Evolutionary conservation across 2,888 invertebrate species (phyloP).

Genomic region (Arenicola marina): DNA sequence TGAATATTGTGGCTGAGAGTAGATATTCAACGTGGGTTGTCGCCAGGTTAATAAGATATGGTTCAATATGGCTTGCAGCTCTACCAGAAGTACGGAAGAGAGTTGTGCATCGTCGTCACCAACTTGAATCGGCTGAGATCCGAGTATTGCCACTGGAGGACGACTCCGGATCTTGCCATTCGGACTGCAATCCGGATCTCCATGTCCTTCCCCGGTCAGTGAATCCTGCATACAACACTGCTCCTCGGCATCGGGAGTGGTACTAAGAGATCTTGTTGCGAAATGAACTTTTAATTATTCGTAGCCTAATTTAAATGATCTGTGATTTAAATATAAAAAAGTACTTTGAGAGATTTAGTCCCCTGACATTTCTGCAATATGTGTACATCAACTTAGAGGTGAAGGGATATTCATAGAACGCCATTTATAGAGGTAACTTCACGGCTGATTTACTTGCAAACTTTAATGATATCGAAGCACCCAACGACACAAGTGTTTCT

Average conservation of each 20-base stretch:
- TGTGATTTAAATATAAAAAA: too few relatives aligned
- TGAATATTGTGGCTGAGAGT: neutral
- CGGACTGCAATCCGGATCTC: conserved; percentile 35
- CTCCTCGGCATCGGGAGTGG: neutral
- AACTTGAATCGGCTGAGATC: conserved; percentile 34
- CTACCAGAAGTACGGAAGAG: conserved; percentile 29
- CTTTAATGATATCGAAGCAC: neutral
- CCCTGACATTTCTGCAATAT: too few relatives aligned
- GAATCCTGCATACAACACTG: neutral
- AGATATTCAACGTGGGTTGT: too few relatives aligned
- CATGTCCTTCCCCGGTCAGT: conserved; percentile 37
- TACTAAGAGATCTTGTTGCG: too few relatives aligned
- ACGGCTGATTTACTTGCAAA: neutral
- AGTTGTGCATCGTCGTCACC: conserved; percentile 36
- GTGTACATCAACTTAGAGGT: too few relatives aligned
- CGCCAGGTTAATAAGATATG: too few relatives aligned
- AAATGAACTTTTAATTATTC: too few relatives aligned
- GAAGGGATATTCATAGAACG: too few relatives aligned
- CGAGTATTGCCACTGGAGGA: conserved; percentile 32
- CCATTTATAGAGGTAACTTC: too few relatives aligned
- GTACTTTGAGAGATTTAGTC: too few relatives aligned
- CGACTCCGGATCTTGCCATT: conserved; percentile 35
- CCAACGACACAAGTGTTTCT: neutral
- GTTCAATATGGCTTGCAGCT: too few relatives aligned
- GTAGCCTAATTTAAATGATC: too few relatives aligned